Evolutionary conservation across 1,140 invertebrate species (phyloP).

Genomic region (Drosophila triauraria): DNA sequence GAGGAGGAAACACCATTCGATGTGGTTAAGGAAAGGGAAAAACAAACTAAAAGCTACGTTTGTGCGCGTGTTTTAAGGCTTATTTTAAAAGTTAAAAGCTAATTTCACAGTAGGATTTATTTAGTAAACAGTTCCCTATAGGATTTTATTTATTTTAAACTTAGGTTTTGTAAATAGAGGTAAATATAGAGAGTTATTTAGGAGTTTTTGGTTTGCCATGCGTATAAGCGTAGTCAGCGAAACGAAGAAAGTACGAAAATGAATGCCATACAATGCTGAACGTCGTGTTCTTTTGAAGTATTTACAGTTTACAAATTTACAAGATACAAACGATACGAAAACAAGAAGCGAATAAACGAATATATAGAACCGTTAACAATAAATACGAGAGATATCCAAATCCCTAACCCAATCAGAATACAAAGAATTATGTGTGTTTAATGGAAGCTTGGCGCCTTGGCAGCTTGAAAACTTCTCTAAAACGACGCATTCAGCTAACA

Average conservation of each 20-base stretch:
- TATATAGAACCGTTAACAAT: conserved; percentile 32
- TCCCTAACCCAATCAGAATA: conserved; percentile 1
- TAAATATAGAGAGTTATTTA: too few relatives aligned
- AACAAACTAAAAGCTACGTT: conserved; percentile 14
- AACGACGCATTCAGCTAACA: conserved; percentile 52
- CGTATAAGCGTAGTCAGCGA: conserved; percentile 4
- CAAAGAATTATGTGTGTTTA: conserved; percentile 16
- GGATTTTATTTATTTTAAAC: background rate
- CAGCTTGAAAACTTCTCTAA: conserved; percentile 41
- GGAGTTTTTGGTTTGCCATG: background rate
- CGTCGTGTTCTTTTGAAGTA: conserved; percentile 71
- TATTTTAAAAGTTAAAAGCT: too few relatives aligned
- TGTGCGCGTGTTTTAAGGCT: background rate
- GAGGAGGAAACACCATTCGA: conserved; percentile 32
- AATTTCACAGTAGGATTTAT: background rate
- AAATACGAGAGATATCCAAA: conserved; percentile 1
- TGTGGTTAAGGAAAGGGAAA: conserved; percentile 3
- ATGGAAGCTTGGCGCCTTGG: conserved; percentile 49
- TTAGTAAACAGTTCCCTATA: background rate
- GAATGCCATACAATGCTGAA: conserved; percentile 62
- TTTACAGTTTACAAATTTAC: conserved; percentile 84
- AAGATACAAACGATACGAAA: conserved; percentile 37
- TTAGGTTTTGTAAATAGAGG: conserved; percentile 6
- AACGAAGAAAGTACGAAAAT: conserved; percentile 18
- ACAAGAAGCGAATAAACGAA: conserved; percentile 24